A percentile compares a stretch with the other conserved stretches of the same genome.
These are phyloP conservation scores for Odontesthes bonariensis DNA, from an alignment of 2,113 vertebrate species.

Conservation along the genomic window DNA sequence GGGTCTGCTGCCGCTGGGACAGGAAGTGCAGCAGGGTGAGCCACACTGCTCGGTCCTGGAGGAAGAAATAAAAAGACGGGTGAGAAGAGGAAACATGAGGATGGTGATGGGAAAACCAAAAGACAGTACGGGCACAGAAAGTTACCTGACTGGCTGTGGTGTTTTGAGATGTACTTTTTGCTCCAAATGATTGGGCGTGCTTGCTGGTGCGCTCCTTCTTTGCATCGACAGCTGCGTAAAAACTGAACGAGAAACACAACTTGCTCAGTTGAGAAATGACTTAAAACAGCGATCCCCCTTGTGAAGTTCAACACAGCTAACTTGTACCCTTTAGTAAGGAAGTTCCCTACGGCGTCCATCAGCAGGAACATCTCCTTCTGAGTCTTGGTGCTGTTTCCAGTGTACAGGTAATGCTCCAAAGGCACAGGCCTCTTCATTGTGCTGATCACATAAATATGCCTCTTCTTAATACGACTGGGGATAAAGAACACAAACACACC, in stretches of 20 bases:
- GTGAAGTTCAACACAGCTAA: background rate
- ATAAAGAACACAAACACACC: background rate
- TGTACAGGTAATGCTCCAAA: conserved; percentile 91
- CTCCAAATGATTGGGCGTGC: conserved; percentile 91
- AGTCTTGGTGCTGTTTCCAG: conserved; percentile 92
- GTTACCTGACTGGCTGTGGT: conserved; percentile 83
- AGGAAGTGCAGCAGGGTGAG: conserved; percentile 89
- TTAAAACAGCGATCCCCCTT: background rate
- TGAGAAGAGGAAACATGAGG: background rate
- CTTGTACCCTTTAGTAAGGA: conserved; percentile 89
- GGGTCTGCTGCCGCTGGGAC: conserved; percentile 88
- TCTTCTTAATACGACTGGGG: conserved; percentile 89
- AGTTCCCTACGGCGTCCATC: conserved; percentile 85
- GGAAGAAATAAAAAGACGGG: background rate
- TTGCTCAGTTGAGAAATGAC: background rate
- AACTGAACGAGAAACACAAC: conserved; percentile 74
- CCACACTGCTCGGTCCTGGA: conserved; percentile 89
- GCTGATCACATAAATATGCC: conserved; percentile 92
- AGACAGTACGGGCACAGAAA: background rate
- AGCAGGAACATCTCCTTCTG: conserved; percentile 91
- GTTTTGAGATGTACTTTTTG: conserved; percentile 84
- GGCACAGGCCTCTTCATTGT: conserved; percentile 90
- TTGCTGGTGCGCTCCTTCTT: conserved; percentile 93
- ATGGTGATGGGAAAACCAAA: background rate
- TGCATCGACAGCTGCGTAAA: conserved; percentile 88